Evolutionary conservation across 2,797 vertebrate species (phyloP).

Genomic region (Pteronotus mesoamericanus): DNA sequence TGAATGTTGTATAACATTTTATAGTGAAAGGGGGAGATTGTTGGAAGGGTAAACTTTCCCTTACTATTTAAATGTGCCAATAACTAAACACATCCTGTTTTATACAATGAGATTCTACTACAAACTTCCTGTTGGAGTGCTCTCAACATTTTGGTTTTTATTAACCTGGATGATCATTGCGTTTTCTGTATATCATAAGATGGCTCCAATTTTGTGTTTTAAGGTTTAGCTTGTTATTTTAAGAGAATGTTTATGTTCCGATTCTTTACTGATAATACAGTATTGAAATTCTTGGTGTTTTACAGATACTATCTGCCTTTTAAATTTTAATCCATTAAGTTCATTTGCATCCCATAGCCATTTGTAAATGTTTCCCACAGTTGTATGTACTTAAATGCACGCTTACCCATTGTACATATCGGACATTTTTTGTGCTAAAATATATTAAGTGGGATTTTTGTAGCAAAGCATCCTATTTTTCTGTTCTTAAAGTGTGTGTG

Average conservation of each 20-base stretch:
- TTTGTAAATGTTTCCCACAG: conserved; percentile 78
- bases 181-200: conserved; percentile 65
- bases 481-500: conserved; percentile 72
- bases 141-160: conserved; percentile 65
- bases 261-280: conserved; percentile 52
- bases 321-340: conserved; percentile 72
- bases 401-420: conserved; percentile 79
- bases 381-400: conserved; percentile 76
- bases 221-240: conserved; percentile 66
- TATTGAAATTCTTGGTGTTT: conserved; percentile 59
- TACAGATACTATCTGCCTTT: conserved; percentile 62
- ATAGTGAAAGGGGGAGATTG: conserved; percentile 59
- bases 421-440: conserved; percentile 81
- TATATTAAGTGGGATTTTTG: conserved; percentile 76
- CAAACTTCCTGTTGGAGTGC: conserved; percentile 55
- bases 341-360: conserved; percentile 75
- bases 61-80: conserved; percentile 80
- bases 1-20: conserved; percentile 70
- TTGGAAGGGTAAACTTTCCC: conserved; percentile 67
- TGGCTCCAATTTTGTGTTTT: conserved; percentile 63
- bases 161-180: conserved; percentile 67
- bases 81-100: conserved; percentile 72
- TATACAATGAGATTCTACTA: conserved; percentile 63
- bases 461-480: conserved; percentile 80
- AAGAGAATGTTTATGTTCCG: conserved; percentile 57